Conservation (phyloP, 2,888 invertebrate species). For the Priocnemis perturbator region DNA sequence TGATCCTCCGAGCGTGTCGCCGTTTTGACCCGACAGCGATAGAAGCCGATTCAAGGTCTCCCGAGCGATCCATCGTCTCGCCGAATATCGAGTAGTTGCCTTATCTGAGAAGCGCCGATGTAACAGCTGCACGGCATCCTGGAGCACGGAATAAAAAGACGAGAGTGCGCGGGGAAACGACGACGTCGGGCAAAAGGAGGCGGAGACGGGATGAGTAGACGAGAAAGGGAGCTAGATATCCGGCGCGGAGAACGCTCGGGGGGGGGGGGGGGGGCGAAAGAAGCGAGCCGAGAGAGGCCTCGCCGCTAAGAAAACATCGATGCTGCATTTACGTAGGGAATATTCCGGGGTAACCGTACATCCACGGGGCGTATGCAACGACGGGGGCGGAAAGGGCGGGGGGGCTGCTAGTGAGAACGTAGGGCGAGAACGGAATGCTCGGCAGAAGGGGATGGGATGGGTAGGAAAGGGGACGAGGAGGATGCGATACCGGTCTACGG, state of each 20-base stretch:
- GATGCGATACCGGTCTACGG: conserved; percentile 53
- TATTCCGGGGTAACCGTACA: conserved; percentile 55
- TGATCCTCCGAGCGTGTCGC: no score
- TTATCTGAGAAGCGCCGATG: conserved; percentile 34
- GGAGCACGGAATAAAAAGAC: conserved; percentile 41
- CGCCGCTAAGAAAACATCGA: conserved; percentile 55
- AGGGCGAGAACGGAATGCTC: neutral
- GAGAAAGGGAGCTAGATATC: neutral
- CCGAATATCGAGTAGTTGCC: conserved; percentile 51
- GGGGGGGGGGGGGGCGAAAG: conserved; percentile 21
- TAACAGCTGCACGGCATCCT: conserved; percentile 52
- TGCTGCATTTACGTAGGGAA: conserved; percentile 58
- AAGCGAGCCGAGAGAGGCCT: conserved; percentile 16
- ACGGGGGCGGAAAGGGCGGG: conserved; percentile 23
- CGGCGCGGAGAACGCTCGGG: neutral
- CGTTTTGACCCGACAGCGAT: neutral
- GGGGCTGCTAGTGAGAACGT: conserved; percentile 17
- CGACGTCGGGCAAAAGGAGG: conserved; percentile 2
- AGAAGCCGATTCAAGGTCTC: conserved; percentile 27
- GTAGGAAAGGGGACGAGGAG: conserved; percentile 22
- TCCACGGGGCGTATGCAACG: conserved; percentile 47
- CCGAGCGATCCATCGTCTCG: conserved; percentile 26
- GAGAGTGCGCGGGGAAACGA: conserved; percentile 18
- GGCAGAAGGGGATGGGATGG: neutral
- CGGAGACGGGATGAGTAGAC: neutral